Conservation (phyloP, 2,888 invertebrate genomes). For the Flexamia atlantica region DNA sequence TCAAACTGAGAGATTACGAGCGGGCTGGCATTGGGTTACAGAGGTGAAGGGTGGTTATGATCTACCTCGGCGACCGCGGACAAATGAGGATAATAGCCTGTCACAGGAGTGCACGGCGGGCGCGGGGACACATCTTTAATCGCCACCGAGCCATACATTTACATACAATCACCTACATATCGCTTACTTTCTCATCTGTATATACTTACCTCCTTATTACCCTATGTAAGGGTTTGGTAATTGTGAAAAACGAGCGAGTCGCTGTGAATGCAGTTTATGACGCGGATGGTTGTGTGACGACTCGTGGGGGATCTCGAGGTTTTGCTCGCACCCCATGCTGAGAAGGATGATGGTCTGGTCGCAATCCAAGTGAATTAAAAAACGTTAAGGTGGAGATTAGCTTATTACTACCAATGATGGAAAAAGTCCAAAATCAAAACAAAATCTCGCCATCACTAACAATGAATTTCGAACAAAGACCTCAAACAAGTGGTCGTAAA, state of each 20-base stretch:
- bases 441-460: too few species aligned
- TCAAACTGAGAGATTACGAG: not conserved
- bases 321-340: too few species aligned
- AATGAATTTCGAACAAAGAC: too few species aligned
- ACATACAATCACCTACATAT: conserved; percentile 60
- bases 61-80: not conserved
- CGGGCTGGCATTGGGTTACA: conserved; percentile 1
- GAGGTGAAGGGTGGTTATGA: conserved; percentile 41
- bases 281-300: too few species aligned
- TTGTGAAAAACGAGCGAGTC: conserved; percentile 51
- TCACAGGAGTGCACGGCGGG: not conserved
- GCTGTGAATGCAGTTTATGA: conserved; percentile 41
- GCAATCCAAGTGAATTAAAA: too few species aligned
- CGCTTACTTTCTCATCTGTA: conserved; percentile 47
- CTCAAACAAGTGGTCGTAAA: too few species aligned
- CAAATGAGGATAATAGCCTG: conserved; percentile 56
- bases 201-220: conserved; percentile 45
- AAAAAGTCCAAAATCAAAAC: too few species aligned
- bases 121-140: conserved; percentile 23
- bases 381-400: too few species aligned
- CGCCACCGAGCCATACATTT: conserved; percentile 44
- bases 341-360: too few species aligned
- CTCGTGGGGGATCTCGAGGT: not conserved
- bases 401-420: too few species aligned
- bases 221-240: conserved; percentile 56